These are phyloP conservation scores for Steatornis caripensis DNA, from an alignment of 2,113 vertebrate genomes.

Conservation along the genomic window DNA sequence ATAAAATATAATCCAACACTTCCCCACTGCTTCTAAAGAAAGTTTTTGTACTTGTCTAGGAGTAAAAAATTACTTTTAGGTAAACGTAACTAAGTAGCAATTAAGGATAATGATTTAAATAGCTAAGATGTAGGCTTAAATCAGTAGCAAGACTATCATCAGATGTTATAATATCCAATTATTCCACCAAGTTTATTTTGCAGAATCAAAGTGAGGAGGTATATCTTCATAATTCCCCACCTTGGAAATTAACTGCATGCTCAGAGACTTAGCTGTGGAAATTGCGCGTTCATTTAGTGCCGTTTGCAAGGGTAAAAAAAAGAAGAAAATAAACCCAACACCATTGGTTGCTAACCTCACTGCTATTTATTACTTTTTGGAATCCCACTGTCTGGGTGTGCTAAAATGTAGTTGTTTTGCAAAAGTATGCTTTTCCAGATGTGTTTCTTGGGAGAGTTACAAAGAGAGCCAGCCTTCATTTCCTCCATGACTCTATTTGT, in stretches of 20 bases:
- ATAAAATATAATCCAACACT: background rate
- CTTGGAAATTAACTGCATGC: background rate
- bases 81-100: background rate
- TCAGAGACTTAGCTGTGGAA: background rate
- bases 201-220: background rate
- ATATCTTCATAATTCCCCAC: background rate
- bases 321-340: background rate
- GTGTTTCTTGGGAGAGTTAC: constrained; percentile 38
- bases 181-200: background rate
- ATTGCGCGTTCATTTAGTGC: background rate
- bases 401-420: background rate
- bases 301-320: background rate
- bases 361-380: background rate
- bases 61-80: background rate
- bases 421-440: constrained; percentile 12
- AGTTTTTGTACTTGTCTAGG: background rate
- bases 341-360: background rate
- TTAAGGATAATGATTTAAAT: background rate
- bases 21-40: background rate
- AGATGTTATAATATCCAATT: background rate
- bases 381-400: background rate
- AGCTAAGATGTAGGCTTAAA: background rate
- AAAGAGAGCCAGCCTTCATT: background rate
- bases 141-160: background rate
- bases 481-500: constrained; percentile 17